Percentiles rank a stretch among this genome's conserved stretches.
Conservation (phyloP, 2,113 vertebrate species). For the Podarcis cretensis region DNA sequence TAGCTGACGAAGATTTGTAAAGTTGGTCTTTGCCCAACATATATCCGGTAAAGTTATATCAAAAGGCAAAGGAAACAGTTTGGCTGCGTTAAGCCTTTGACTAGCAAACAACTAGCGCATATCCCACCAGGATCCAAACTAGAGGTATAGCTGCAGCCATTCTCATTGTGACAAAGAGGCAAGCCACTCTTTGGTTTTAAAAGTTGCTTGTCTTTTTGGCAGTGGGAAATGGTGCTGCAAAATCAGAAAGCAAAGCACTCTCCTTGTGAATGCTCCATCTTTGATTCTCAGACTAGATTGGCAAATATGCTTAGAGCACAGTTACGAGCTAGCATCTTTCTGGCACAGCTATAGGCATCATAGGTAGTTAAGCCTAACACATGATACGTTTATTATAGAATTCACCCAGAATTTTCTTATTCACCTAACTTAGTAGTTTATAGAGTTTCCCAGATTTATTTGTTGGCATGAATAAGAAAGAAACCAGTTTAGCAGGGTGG, state of each 20-base stretch:
- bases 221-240: background rate
- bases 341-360: conserved; percentile 47
- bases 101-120: too few relatives aligned
- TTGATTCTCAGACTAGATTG: background rate
- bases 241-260: background rate
- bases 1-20: conserved; percentile 49
- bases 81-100: background rate
- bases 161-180: background rate
- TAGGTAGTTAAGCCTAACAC: conserved; percentile 54
- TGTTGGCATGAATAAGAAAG: conserved; percentile 38
- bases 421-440: conserved; percentile 47
- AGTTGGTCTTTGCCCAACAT: conserved; percentile 22
- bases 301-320: background rate
- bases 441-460: conserved; percentile 38
- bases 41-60: background rate
- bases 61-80: background rate
- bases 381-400: conserved; percentile 61
- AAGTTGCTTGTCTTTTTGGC: background rate
- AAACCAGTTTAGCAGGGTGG: conserved; percentile 12
- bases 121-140: background rate
- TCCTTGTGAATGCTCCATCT: background rate
- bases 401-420: conserved; percentile 57
- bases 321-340: conserved; percentile 46
- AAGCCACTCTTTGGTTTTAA: background rate
- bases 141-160: background rate